Evolutionary conservation across 2,888 invertebrate species (phyloP).

Genomic region (Rotaria socialis): DNA sequence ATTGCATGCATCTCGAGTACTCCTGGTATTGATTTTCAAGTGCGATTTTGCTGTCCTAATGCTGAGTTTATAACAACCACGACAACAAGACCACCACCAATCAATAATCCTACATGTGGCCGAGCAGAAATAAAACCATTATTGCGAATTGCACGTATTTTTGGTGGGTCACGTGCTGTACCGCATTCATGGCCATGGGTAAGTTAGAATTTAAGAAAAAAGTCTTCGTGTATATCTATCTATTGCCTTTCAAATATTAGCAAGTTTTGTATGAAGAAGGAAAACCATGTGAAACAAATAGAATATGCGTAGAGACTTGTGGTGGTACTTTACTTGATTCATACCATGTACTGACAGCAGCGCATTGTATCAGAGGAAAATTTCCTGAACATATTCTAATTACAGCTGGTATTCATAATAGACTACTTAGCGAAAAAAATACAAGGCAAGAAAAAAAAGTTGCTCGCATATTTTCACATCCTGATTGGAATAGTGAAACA

Average conservation of each 20-base stretch:
- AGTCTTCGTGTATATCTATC: too few relatives aligned
- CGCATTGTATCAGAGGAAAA: conserved; percentile 6
- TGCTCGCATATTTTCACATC: background rate
- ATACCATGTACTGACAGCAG: conserved; percentile 15
- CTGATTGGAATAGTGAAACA: conserved; percentile 1
- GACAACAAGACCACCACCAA: background rate
- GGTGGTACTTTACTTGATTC: conserved; percentile 18
- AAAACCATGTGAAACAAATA: background rate
- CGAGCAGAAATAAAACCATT: background rate
- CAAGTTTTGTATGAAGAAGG: conserved; percentile 8
- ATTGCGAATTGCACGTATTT: background rate
- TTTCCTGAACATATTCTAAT: background rate
- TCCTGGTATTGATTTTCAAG: conserved; percentile 18
- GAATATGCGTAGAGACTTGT: background rate
- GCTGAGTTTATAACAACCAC: background rate
- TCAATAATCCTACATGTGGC: background rate
- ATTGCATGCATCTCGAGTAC: background rate
- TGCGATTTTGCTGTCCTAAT: background rate
- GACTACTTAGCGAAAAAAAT: background rate
- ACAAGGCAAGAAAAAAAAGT: background rate
- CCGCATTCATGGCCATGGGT: conserved; percentile 35
- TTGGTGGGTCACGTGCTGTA: conserved; percentile 17
- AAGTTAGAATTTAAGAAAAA: background rate
- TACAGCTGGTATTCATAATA: conserved; percentile 22
- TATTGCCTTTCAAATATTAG: background rate